These are phyloP conservation scores for Pteronura brasiliensis DNA, from an alignment of 2,113 vertebrate species.

Conservation along the genomic window DNA sequence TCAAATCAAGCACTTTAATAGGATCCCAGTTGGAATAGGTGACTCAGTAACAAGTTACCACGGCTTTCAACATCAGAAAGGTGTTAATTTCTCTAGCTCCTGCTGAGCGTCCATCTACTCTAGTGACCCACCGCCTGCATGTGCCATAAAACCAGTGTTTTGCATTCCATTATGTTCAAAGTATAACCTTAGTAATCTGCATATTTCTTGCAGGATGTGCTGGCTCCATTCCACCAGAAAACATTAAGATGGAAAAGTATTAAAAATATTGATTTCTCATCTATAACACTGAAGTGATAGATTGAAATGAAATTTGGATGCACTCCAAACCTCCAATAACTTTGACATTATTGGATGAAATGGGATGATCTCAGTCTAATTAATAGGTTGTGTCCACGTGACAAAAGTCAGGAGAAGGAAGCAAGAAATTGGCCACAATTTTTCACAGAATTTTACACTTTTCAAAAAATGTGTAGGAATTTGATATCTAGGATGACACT, in stretches of 20 bases:
- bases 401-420: conserved; percentile 25
- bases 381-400: conserved; percentile 70
- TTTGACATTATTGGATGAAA: conserved; percentile 74
- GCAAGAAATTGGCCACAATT: not conserved
- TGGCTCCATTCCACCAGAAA: conserved; percentile 81
- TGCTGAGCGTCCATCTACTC: conserved; percentile 57
- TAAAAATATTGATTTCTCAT: conserved; percentile 94
- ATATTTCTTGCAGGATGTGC: conserved; percentile 78
- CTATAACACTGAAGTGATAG: conserved; percentile 87
- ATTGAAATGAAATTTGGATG: conserved; percentile 88
- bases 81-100: conserved; percentile 66
- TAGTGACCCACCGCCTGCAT: conserved; percentile 43
- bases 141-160: conserved; percentile 62
- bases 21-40: conserved; percentile 61
- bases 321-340: conserved; percentile 81
- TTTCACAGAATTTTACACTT: not conserved
- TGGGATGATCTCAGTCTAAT: conserved; percentile 83
- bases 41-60: conserved; percentile 55
- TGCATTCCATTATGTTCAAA: conserved; percentile 74
- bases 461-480: not conserved
- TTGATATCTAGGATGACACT: not conserved
- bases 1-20: conserved; percentile 71
- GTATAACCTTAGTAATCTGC: conserved; percentile 77
- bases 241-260: conserved; percentile 88
- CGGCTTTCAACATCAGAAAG: conserved; percentile 49